phyloP scores from a whole-genome alignment of 2,113 vertebrate genomes.

The Crotalus helleri region DNA sequence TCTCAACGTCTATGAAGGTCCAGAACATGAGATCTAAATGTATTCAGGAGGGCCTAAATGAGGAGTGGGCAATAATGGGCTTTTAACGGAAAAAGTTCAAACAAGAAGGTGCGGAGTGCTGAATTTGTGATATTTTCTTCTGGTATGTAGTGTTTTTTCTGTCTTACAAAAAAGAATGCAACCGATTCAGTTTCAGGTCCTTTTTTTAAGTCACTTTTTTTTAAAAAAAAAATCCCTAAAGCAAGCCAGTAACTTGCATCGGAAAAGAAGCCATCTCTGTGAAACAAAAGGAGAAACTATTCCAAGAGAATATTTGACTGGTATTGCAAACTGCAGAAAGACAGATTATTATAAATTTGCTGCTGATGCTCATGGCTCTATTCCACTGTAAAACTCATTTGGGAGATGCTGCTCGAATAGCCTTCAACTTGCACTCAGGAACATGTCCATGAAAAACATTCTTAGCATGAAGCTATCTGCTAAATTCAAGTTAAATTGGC shows the following conservation, averaged over 20 bases:
- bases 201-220: not conserved
- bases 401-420: not conserved
- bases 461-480: not conserved
- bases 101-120: not conserved
- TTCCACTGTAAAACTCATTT: slow-evolving; percentile 23
- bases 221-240: not conserved
- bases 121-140: not conserved
- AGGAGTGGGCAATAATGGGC: slow-evolving; percentile 3
- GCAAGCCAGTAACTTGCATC: slow-evolving; percentile 21
- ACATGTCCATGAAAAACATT: not conserved
- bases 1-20: not conserved
- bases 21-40: not conserved
- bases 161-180: not conserved
- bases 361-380: slow-evolving; percentile 11
- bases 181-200: not conserved
- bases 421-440: not conserved
- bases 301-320: slow-evolving; percentile 24
- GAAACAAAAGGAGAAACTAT: slow-evolving; percentile 19
- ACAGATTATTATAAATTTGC: slow-evolving; percentile 14
- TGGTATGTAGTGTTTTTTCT: not conserved
- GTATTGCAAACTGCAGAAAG: slow-evolving; percentile 21
- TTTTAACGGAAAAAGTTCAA: not conserved
- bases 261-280: slow-evolving; percentile 29
- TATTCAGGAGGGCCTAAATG: slow-evolving; percentile 47
- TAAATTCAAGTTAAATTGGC: not conserved